Conservation (phyloP, 2,797 vertebrate genomes). For the Spinus pinus region DNA sequence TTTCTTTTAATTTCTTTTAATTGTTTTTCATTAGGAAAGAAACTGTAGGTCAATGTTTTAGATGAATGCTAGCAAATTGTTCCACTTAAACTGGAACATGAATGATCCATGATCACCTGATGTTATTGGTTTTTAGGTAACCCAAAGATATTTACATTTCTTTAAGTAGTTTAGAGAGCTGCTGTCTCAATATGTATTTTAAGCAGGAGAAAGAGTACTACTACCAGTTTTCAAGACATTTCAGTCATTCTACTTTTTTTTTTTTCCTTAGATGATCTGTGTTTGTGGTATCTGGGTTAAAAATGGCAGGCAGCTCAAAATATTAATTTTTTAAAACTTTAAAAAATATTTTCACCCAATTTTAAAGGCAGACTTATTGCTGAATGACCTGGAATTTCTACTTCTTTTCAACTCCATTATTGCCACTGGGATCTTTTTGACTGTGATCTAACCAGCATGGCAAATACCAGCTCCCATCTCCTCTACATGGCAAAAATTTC, state of each 20-base stretch:
- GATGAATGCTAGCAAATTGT: neutral
- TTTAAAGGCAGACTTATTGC: neutral
- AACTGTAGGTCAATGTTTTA: neutral
- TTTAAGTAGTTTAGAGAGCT: neutral
- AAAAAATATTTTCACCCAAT: neutral
- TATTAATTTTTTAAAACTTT: neutral
- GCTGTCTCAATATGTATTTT: neutral
- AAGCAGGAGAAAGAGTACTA: neutral
- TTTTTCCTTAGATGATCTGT: neutral
- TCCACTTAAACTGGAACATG: neutral
- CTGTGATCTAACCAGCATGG: fast-evolving
- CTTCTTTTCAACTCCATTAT: neutral
- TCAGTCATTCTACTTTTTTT: neutral
- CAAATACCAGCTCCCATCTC: neutral
- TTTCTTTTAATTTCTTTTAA: neutral
- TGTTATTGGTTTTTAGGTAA: neutral
- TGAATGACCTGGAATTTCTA: neutral
- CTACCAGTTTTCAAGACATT: neutral
- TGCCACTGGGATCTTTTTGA: neutral
- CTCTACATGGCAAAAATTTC: neutral
- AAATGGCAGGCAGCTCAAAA: neutral
- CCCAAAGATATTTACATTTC: neutral
- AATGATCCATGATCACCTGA: neutral
- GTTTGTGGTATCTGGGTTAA: neutral
- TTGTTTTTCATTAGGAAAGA: neutral